phyloP scores from a whole-genome alignment of 2,113 vertebrate species.

The Callorhinus ursinus region DNA sequence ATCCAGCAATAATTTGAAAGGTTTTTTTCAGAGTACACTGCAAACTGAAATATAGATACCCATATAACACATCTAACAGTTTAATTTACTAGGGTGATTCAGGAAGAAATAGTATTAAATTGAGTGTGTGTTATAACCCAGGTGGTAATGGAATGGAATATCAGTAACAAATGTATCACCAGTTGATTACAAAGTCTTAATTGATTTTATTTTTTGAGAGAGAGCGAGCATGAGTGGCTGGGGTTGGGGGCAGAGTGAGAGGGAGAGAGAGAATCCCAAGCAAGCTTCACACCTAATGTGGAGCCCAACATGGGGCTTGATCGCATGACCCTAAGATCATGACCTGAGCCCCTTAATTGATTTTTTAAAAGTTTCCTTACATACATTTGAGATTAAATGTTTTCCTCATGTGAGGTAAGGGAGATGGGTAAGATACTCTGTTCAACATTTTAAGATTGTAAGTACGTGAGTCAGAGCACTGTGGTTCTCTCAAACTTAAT shows the following conservation, averaged over 20 bases:
- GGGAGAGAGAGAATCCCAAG: neutral
- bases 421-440: neutral
- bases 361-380: neutral
- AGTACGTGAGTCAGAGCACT: neutral
- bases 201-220: neutral
- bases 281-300: neutral
- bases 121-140: neutral
- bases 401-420: neutral
- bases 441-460: constrained; percentile 14
- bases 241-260: neutral
- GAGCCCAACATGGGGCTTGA: neutral
- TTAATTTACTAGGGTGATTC: constrained; percentile 30
- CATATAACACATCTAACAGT: neutral
- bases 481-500: neutral
- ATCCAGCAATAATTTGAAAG: neutral
- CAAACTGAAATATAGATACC: neutral
- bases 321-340: neutral
- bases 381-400: neutral
- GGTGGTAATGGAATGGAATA: neutral
- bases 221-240: neutral
- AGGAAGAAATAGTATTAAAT: neutral
- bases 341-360: neutral
- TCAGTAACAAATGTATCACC: neutral
- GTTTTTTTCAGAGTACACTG: neutral
- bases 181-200: constrained; percentile 5